These are phyloP conservation scores for Subacronicta megacephala DNA, from an alignment of 2,888 invertebrate species.

Conservation along the genomic window DNA sequence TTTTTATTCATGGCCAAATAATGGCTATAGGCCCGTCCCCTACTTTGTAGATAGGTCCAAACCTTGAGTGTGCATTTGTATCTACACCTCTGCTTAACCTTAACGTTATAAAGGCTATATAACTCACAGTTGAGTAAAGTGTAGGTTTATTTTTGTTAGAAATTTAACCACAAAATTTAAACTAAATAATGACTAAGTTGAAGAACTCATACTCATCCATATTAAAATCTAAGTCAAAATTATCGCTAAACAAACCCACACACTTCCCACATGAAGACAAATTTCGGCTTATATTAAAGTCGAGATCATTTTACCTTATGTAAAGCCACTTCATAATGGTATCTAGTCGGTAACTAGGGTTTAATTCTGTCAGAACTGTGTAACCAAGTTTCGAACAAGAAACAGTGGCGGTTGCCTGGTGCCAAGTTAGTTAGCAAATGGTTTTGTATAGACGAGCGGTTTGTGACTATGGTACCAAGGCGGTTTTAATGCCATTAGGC, in stretches of 20 bases:
- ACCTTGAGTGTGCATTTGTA: no score
- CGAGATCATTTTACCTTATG: constrained; percentile 20
- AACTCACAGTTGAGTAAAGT: no score
- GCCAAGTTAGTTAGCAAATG: constrained; percentile 59
- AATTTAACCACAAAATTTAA: no score
- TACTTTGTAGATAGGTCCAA: no score
- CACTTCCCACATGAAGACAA: neutral
- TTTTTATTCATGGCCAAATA: no score
- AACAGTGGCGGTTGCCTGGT: constrained; percentile 56
- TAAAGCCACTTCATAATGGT: constrained; percentile 21
- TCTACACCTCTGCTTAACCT: no score
- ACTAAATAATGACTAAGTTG: no score
- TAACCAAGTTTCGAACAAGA: constrained; percentile 63
- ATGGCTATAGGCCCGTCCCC: no score
- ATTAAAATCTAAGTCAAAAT: constrained; percentile 5
- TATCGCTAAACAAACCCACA: constrained; percentile 2
- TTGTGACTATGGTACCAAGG: no score
- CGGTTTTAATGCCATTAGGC: no score
- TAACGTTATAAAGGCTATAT: no score
- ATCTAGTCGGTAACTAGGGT: constrained; percentile 47
- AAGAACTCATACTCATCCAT: neutral
- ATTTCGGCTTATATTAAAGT: constrained; percentile 13
- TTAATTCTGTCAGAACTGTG: constrained; percentile 63
- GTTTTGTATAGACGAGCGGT: constrained; percentile 20
- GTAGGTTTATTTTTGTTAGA: no score